Percentiles rank a stretch among this genome's conserved stretches.
Evolutionary conservation across 2,888 invertebrate genomes (phyloP).

Genomic region (Neuroscelio doddi): DNA sequence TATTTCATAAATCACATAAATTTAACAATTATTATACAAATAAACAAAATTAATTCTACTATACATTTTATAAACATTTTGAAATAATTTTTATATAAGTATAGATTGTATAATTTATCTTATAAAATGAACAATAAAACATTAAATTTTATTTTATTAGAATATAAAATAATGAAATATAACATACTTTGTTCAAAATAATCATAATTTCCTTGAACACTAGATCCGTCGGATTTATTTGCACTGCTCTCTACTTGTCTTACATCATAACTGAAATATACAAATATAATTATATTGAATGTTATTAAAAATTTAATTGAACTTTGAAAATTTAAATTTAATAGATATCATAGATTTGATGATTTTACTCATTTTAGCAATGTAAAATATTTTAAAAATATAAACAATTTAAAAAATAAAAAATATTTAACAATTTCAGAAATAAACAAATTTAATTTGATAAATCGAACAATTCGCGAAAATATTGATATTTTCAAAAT

Average conservation of each 20-base stretch:
- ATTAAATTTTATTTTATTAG: conserved; percentile 23
- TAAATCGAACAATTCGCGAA: too few relatives aligned
- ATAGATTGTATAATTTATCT: too few relatives aligned
- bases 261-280: conserved; percentile 71
- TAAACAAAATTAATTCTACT: conserved; percentile 9
- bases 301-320: background rate
- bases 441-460: too few relatives aligned
- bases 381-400: too few relatives aligned
- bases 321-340: background rate
- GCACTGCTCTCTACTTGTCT: conserved; percentile 73
- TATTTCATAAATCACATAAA: conserved; percentile 47
- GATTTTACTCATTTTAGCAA: too few relatives aligned
- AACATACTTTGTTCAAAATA: conserved; percentile 75
- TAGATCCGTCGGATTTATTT: conserved; percentile 70
- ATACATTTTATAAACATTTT: too few relatives aligned
- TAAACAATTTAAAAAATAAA: too few relatives aligned
- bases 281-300: conserved; percentile 2
- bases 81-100: too few relatives aligned
- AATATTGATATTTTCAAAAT: too few relatives aligned
- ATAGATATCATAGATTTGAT: too few relatives aligned
- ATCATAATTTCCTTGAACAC: conserved; percentile 74
- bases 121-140: too few relatives aligned
- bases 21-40: background rate
- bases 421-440: too few relatives aligned
- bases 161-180: conserved; percentile 36